Conservation (phyloP, 2,113 vertebrate genomes). For the Brachirus orientalis region DNA sequence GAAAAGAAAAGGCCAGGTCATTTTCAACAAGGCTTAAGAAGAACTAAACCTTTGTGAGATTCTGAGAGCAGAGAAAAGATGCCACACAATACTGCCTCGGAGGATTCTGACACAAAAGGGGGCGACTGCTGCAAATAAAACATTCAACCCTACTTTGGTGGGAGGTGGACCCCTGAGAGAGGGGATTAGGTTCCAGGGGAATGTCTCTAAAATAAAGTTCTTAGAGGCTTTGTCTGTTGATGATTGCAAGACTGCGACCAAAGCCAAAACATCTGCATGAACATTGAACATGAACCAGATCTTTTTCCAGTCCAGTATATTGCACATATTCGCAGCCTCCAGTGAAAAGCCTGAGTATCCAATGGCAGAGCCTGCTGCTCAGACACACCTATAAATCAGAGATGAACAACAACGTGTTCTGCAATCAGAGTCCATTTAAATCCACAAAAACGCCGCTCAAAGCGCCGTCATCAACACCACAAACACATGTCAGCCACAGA, state of each 20-base stretch:
- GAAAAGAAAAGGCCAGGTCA: conserved; percentile 61
- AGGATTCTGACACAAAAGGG: conserved; percentile 71
- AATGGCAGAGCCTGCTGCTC: background rate
- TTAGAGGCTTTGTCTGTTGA: conserved; percentile 49
- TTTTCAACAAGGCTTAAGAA: conserved; percentile 59
- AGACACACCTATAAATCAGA: conserved; percentile 13
- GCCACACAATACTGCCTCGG: conserved; percentile 71
- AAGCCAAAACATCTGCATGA: conserved; percentile 12
- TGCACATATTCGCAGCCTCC: background rate
- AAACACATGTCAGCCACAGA: conserved; percentile 30
- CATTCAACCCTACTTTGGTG: conserved; percentile 64
- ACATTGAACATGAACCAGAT: conserved; percentile 30
- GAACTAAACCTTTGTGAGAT: conserved; percentile 63
- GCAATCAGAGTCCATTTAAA: conserved; percentile 31
- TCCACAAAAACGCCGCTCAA: conserved; percentile 5
- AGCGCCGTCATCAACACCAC: conserved; percentile 16
- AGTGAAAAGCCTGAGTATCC: conserved; percentile 8
- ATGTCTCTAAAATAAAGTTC: conserved; percentile 67
- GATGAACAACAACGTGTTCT: conserved; percentile 19
- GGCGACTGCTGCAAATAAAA: conserved; percentile 71
- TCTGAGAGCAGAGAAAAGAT: conserved; percentile 63
- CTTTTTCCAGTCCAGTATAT: conserved; percentile 3
- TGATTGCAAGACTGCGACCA: conserved; percentile 31
- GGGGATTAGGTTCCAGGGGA: conserved; percentile 69
- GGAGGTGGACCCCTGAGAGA: conserved; percentile 62